Evolutionary conservation across 2,888 invertebrate genomes (phyloP).

Genomic region (Catocala nupta): DNA sequence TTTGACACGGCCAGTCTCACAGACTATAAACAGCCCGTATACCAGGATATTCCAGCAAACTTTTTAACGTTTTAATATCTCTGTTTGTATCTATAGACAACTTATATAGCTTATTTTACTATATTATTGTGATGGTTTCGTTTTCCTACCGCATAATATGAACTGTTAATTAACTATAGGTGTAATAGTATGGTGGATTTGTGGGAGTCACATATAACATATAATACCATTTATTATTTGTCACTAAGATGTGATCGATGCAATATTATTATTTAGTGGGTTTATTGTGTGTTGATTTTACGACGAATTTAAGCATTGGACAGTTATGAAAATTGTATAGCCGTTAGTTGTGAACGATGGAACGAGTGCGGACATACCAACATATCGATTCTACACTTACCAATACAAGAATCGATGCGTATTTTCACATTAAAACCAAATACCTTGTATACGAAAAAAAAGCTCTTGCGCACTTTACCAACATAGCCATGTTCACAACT

Average conservation of each 20-base stretch:
- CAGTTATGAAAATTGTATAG: constrained; percentile 77
- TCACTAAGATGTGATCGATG: constrained; percentile 71
- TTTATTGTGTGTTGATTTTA: constrained; percentile 70
- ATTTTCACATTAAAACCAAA: constrained; percentile 31
- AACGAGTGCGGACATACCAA: constrained; percentile 6
- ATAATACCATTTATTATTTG: constrained; percentile 78
- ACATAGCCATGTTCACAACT: constrained; percentile 51
- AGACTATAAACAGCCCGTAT: constrained; percentile 75
- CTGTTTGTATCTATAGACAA: constrained; percentile 83
- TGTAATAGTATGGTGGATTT: constrained; percentile 74
- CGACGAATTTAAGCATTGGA: constrained; percentile 77
- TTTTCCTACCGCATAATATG: constrained; percentile 84
- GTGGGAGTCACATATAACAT: constrained; percentile 76
- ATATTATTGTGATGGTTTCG: constrained; percentile 85
- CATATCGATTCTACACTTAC: constrained; percentile 8
- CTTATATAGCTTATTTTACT: constrained; percentile 84
- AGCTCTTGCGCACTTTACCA: constrained; percentile 24
- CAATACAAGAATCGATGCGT: constrained; percentile 8
- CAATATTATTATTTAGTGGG: constrained; percentile 76
- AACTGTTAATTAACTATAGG: constrained; percentile 82
- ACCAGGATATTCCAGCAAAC: constrained; percentile 66
- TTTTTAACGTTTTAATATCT: constrained; percentile 79
- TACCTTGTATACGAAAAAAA: constrained; percentile 44
- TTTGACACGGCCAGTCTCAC: constrained; percentile 65
- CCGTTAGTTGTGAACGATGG: constrained; percentile 55